Evolutionary conservation across 2,888 invertebrate species (phyloP).

Genomic region (Cephus sareptanus): DNA sequence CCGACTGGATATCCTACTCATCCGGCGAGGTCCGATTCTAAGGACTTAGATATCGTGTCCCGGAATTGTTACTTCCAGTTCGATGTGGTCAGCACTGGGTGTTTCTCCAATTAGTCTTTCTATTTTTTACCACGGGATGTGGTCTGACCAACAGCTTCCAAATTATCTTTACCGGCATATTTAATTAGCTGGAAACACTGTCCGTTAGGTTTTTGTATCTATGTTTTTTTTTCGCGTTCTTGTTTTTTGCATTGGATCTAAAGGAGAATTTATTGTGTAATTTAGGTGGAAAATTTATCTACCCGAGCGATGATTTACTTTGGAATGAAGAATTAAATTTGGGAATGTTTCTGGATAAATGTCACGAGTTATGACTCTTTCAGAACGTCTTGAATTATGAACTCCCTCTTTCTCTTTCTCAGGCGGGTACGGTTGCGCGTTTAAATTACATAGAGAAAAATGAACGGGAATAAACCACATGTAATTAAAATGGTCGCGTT

Average conservation of each 20-base stretch:
- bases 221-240: slow-evolving; percentile 1
- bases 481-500: slow-evolving; percentile 48
- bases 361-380: not conserved
- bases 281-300: too few relatives aligned
- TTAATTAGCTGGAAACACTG: not conserved
- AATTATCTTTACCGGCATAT: not conserved
- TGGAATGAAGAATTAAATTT: too few relatives aligned
- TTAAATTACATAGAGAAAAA: slow-evolving; percentile 28
- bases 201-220: not conserved
- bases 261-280: not conserved
- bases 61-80: not conserved
- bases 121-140: not conserved
- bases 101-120: not conserved
- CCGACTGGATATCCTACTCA: slow-evolving; percentile 44
- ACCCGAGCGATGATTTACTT: too few relatives aligned
- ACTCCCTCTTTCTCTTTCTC: slow-evolving; percentile 8
- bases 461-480: slow-evolving; percentile 23
- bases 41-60: not conserved
- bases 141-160: not conserved
- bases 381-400: not conserved
- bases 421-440: not conserved
- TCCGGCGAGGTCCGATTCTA: slow-evolving; percentile 16
- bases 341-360: not conserved
- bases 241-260: not conserved
- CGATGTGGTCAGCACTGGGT: not conserved